phyloP scores from a whole-genome alignment of 2,797 vertebrate species.

The Microtus agrestis region DNA sequence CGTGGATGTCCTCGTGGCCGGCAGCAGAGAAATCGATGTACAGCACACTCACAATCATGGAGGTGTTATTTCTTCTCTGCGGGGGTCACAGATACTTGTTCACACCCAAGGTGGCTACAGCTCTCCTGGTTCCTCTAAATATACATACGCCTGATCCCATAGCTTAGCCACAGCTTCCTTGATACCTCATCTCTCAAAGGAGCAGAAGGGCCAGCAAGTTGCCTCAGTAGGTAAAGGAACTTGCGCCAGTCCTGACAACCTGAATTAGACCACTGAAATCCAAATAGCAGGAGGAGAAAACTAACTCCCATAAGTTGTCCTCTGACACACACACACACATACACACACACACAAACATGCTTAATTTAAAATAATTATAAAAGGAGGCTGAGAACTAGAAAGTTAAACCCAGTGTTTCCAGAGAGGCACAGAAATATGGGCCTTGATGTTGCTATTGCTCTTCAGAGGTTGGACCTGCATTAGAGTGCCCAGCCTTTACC shows the following conservation, averaged over 20 bases:
- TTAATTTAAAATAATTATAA: not conserved
- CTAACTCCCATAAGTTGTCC: not conserved
- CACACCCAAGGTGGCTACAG: not conserved
- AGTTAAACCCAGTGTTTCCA: not conserved
- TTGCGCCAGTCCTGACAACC: not conserved
- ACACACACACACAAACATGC: not conserved
- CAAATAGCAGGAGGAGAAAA: not conserved
- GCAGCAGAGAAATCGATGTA: constrained; percentile 93
- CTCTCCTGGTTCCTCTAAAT: not conserved
- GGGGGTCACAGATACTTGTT: constrained; percentile 51
- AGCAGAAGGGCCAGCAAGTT: not conserved
- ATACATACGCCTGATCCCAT: not conserved
- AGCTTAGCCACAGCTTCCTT: not conserved
- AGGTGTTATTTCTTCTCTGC: constrained; percentile 95
- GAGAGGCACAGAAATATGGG: not conserved
- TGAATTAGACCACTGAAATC: not conserved
- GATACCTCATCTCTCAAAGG: not conserved
- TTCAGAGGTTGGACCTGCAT: not conserved
- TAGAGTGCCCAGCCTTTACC: not conserved
- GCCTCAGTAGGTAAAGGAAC: not conserved
- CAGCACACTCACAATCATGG: constrained; percentile 94
- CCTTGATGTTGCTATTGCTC: not conserved
- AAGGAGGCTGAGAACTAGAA: not conserved
- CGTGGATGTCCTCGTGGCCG: constrained; percentile 89
- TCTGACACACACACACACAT: not conserved